Conservation (phyloP, 2,797 vertebrate species). For the Acrocephalus scirpaceus region DNA sequence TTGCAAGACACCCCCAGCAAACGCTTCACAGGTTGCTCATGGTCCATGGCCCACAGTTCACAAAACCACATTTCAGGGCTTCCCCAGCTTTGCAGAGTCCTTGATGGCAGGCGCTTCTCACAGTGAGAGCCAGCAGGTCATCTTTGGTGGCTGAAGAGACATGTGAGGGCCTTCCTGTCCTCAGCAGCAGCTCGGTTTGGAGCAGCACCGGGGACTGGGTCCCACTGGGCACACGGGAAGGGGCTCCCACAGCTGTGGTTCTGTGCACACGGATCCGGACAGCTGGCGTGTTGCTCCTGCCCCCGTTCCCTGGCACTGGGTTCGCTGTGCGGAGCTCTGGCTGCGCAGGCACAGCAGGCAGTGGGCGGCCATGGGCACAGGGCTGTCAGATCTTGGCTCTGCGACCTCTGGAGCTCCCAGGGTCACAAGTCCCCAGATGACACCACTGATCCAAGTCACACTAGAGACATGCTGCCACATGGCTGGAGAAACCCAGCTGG, state of each 20-base stretch:
- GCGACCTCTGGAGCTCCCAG: background rate
- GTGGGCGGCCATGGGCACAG: background rate
- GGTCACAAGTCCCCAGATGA: background rate
- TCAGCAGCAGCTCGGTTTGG: background rate
- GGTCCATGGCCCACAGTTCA: conserved; percentile 2
- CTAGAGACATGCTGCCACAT: rapidly evolving
- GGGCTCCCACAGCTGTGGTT: background rate
- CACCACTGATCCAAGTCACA: background rate
- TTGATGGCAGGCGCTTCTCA: background rate
- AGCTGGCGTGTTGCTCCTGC: background rate
- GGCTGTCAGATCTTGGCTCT: background rate
- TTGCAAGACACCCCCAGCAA: background rate
- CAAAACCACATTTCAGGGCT: background rate
- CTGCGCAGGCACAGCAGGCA: background rate
- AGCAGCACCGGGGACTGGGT: background rate
- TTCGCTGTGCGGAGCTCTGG: background rate
- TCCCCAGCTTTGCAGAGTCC: background rate
- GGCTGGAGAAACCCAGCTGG: background rate
- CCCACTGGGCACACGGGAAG: background rate
- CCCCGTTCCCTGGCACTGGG: background rate
- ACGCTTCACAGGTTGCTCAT: background rate
- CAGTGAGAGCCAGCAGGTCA: conserved; percentile 42
- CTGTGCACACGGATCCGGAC: rapidly evolving
- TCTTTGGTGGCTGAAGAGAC: conserved; percentile 39
- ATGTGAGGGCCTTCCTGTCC: background rate